Evolutionary conservation across 2,888 invertebrate species (phyloP), one percentile per base, ranked within the genome.

Genomic region (Pammene aurita): DNA sequence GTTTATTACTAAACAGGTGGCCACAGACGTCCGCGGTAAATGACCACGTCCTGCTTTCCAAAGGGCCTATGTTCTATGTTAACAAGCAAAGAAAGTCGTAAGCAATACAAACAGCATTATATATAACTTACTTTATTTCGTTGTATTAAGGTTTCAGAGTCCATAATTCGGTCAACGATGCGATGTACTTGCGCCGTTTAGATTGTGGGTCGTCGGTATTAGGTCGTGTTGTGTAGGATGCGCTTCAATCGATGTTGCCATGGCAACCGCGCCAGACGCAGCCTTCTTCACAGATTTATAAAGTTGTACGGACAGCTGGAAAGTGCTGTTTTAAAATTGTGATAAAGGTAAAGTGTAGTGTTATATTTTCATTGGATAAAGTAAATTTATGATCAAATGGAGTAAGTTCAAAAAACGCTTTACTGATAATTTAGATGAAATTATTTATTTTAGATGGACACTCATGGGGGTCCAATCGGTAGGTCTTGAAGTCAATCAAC

Each of bases 251-350:
- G 75, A 73, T 83, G 90, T 90, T 81, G 79, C 84, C 84, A 88
- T 88, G 84, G 86, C 75, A 78, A 90, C 87, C 90, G 90, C 90
- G 90, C 90, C 90, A 89, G 84, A 77, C 78, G 79, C 71, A 75
- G 81, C 76, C 80, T 74, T 48, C 48, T 61, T 48, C 42, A 16
- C 7, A 26, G 57, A 57, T n/a, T 1, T 42, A 18, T 41, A n/a
- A 11, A 57, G 13, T 42, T 16, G 14, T n/a, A 18, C 9, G 18
- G 16, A 10, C 13, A 5, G 9, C 57, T 57, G 42, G 57, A 57
- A 42, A 10, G 18, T 6, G 38, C 38, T 55, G n/a, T 54, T 38
- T 38, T 38, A 9, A 38, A 38, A 6, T 38, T 9, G 7, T 26
- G 38, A 9, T 38, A 38, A 38, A 9, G 9, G 6, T 38, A 38